Percentiles rank a stretch among this genome's conserved stretches.
Evolutionary conservation across 2,113 vertebrate species (phyloP).

Genomic region (Aphelocoma coerulescens): DNA sequence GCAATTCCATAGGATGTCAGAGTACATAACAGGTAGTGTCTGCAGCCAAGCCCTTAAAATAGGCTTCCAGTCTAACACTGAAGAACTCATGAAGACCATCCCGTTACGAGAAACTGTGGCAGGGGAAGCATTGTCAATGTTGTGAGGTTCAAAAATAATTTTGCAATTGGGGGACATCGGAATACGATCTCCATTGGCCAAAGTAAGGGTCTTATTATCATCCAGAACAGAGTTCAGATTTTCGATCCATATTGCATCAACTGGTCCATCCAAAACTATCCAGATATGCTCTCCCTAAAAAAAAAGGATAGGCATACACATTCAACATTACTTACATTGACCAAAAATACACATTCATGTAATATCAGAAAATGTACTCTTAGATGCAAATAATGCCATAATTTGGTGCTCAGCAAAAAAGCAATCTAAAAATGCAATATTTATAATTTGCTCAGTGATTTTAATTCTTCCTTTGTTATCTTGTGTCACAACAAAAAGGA

Average conservation of each 20-base stretch:
- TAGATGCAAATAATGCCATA: background rate
- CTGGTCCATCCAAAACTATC: constrained; percentile 95
- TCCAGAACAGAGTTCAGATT: constrained; percentile 97
- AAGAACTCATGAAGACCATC: constrained; percentile 99
- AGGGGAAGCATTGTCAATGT: constrained; percentile 95
- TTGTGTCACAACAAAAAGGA: background rate
- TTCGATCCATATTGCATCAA: constrained; percentile 98
- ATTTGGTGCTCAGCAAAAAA: background rate
- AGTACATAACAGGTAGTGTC: constrained; percentile 67
- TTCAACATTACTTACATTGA: background rate
- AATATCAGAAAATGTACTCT: background rate
- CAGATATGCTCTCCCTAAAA: constrained; percentile 90
- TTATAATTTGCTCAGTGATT: background rate
- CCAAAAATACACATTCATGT: background rate
- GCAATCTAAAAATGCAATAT: background rate
- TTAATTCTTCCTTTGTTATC: background rate
- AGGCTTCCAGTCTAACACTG: constrained; percentile 89
- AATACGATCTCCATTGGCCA: constrained; percentile 95
- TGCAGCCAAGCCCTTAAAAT: constrained; percentile 85
- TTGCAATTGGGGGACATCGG: constrained; percentile 95
- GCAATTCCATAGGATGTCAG: constrained; percentile 67
- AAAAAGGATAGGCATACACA: background rate
- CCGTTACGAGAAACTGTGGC: constrained; percentile 95
- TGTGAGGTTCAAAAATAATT: constrained; percentile 95
- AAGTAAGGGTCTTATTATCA: constrained; percentile 92